phyloP scores from a whole-genome alignment of 1,140 invertebrate species.

The Heterodera carotae region DNA sequence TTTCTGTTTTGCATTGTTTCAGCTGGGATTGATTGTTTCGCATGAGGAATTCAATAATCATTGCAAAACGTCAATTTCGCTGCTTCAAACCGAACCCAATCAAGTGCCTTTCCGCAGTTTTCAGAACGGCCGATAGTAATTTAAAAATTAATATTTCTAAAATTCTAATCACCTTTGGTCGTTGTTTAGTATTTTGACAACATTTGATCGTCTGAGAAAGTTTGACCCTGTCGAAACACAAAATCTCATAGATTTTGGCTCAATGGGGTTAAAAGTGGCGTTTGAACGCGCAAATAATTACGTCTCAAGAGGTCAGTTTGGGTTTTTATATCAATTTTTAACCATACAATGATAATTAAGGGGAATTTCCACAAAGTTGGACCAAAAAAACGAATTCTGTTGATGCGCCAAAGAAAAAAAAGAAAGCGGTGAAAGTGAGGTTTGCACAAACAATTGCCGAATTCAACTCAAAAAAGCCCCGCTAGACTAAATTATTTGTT shows the following conservation, averaged over 20 bases:
- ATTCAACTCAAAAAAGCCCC: no score
- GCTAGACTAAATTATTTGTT: background rate
- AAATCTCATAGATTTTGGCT: constrained; percentile 32
- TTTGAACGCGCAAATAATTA: constrained; percentile 38
- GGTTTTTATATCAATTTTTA: background rate
- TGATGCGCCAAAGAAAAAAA: background rate
- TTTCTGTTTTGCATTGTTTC: background rate
- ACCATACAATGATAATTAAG: constrained; percentile 6
- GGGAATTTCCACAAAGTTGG: constrained; percentile 37
- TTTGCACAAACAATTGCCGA: no score
- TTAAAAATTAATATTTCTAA: no score
- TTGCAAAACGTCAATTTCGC: constrained; percentile 5
- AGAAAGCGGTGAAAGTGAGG: background rate
- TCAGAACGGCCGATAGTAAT: constrained; percentile 45
- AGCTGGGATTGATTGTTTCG: constrained; percentile 32
- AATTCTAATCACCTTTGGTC: no score
- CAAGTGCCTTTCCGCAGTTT: constrained; percentile 44
- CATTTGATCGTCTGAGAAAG: constrained; percentile 29
- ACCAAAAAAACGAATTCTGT: background rate
- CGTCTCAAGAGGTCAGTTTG: constrained; percentile 28
- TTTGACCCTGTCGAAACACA: constrained; percentile 26
- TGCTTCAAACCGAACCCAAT: constrained; percentile 13
- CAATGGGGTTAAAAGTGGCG: constrained; percentile 30
- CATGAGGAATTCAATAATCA: constrained; percentile 27
- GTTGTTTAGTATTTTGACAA: constrained; percentile 23